These are phyloP conservation scores for Eupristina koningsbergeri DNA, from an alignment of 1,140 invertebrate species.

Conservation along the genomic window DNA sequence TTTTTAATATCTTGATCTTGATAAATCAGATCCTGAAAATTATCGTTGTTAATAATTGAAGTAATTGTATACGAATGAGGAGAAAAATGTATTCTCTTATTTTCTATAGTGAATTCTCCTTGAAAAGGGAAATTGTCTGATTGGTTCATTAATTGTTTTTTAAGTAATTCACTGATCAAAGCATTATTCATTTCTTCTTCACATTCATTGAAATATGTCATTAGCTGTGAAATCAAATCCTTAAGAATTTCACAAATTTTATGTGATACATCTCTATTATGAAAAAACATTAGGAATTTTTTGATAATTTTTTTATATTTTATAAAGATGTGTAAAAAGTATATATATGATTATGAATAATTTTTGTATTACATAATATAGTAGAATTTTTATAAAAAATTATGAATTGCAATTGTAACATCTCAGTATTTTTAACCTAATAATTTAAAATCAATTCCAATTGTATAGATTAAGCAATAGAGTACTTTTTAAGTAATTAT, in stretches of 20 bases:
- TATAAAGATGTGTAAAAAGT: background rate
- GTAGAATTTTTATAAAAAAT: no score
- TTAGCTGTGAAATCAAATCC: conserved; percentile 77
- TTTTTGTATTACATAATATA: no score
- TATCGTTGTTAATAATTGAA: conserved; percentile 75
- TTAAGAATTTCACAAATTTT: conserved; percentile 76
- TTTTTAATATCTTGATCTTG: conserved; percentile 74
- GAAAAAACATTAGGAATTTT: conserved; percentile 26
- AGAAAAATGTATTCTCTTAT: conserved; percentile 79
- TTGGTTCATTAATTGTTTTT: conserved; percentile 57
- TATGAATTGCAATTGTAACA: no score
- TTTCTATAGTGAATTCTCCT: conserved; percentile 53
- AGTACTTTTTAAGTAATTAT: no score
- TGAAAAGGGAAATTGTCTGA: conserved; percentile 2
- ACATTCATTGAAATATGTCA: conserved; percentile 81
- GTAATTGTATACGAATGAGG: conserved; percentile 79
- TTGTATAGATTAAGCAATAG: no score
- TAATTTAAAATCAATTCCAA: no score
- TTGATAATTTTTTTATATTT: background rate
- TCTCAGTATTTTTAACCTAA: no score
- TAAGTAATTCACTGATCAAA: conserved; percentile 78
- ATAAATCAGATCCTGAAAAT: conserved; percentile 61
- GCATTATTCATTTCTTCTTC: conserved; percentile 86
- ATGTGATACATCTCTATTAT: conserved; percentile 76
- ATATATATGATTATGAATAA: no score